Percentiles rank a stretch among this genome's conserved stretches.
phyloP scores from a whole-genome alignment of 2,888 invertebrate genomes.

The Tuberolachnus salignus region DNA sequence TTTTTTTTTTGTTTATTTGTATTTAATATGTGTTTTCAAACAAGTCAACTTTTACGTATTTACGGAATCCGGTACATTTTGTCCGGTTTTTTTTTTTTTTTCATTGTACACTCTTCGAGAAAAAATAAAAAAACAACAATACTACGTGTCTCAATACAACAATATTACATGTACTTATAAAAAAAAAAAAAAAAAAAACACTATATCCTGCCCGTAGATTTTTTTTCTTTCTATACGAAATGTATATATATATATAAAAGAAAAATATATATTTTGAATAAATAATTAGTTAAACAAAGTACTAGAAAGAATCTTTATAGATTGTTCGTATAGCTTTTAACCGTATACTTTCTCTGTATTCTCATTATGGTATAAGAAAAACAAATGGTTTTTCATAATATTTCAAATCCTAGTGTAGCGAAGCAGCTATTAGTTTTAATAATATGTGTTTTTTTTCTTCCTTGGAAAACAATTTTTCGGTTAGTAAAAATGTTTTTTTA shows the following conservation, averaged over 20 bases:
- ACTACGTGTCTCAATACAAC: constrained; percentile 15
- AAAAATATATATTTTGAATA: neutral
- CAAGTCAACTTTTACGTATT: constrained; percentile 14
- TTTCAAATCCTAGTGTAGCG: too few relatives aligned
- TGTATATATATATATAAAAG: neutral
- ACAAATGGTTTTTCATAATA: too few relatives aligned
- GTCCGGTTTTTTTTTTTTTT: constrained; percentile 25
- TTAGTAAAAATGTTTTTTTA: too few relatives aligned
- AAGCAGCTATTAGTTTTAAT: too few relatives aligned
- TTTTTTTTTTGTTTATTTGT: too few relatives aligned
- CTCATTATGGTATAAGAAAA: too few relatives aligned
- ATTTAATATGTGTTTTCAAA: constrained; percentile 2
- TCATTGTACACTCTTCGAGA: neutral
- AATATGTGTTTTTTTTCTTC: too few relatives aligned
- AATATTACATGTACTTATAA: neutral
- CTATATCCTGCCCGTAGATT: neutral
- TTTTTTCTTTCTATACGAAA: constrained; percentile 5
- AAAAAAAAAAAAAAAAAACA: neutral
- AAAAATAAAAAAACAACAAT: neutral
- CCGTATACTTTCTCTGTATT: too few relatives aligned
- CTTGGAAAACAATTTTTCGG: too few relatives aligned
- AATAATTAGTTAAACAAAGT: neutral
- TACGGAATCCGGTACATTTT: constrained; percentile 23
- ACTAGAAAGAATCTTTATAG: neutral
- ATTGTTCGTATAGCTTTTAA: too few relatives aligned